These are phyloP conservation scores for Gadopsis bispinosus DNA, from an alignment of 2,797 vertebrate genomes.

Conservation along the genomic window DNA sequence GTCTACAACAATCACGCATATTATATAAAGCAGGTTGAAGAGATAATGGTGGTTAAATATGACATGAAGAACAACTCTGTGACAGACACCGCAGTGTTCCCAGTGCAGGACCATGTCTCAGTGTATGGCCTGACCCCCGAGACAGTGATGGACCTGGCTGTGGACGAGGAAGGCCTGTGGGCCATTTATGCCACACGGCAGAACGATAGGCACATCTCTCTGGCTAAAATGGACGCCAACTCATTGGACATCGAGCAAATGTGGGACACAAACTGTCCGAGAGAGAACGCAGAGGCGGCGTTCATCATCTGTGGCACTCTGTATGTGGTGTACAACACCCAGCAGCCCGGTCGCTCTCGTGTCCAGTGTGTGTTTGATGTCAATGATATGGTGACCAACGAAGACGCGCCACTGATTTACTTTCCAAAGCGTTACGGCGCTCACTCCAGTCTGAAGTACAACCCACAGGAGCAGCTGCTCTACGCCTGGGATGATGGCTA, in stretches of 20 bases:
- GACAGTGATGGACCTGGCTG: slow-evolving; percentile 92
- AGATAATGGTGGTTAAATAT: slow-evolving; percentile 92
- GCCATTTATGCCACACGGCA: slow-evolving; percentile 92
- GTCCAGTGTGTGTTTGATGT: slow-evolving; percentile 96
- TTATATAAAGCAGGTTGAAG: slow-evolving; percentile 87
- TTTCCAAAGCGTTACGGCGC: slow-evolving; percentile 96
- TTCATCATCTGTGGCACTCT: slow-evolving; percentile 96
- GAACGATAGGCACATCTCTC: slow-evolving; percentile 90
- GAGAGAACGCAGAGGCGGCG: slow-evolving; percentile 93
- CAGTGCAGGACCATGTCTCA: slow-evolving; percentile 86
- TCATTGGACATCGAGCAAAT: slow-evolving; percentile 93
- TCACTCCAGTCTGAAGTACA: slow-evolving; percentile 96
- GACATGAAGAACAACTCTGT: slow-evolving; percentile 88
- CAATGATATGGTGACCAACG: slow-evolving; percentile 89
- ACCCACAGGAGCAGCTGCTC: slow-evolving; percentile 91
- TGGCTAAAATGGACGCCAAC: slow-evolving; percentile 92
- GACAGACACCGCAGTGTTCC: slow-evolving; percentile 92
- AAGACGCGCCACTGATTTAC: slow-evolving; percentile 91
- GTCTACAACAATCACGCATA: slow-evolving; percentile 90
- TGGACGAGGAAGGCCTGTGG: slow-evolving; percentile 97
- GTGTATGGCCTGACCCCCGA: slow-evolving; percentile 87
- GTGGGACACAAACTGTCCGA: slow-evolving; percentile 95
- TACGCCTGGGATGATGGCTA: slow-evolving; percentile 99
- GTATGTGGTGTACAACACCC: slow-evolving; percentile 96
- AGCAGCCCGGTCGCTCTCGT: slow-evolving; percentile 92